Conservation (phyloP, 2,888 invertebrate genomes). For the Acronicta leporina region DNA sequence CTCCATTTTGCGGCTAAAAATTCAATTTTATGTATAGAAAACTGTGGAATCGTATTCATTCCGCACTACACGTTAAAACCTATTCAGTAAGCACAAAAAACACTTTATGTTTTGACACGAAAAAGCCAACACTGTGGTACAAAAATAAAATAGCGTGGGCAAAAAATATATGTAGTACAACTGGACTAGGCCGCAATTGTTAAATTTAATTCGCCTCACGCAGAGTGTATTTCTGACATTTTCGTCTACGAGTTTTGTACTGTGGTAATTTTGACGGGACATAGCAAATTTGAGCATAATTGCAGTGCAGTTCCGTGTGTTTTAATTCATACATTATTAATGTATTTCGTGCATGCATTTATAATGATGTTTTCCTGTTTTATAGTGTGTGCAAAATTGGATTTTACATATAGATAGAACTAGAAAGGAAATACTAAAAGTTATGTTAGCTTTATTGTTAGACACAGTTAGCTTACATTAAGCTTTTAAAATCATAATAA, state of each 20-base stretch:
- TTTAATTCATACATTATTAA: slow-evolving; percentile 41
- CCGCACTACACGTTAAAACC: slow-evolving; percentile 17
- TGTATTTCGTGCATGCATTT: slow-evolving; percentile 25
- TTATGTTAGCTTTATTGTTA: too few relatives aligned
- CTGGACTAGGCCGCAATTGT: slow-evolving; percentile 48
- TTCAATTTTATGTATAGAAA: slow-evolving; percentile 7
- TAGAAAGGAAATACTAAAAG: too few relatives aligned
- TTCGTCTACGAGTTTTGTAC: slow-evolving; percentile 19
- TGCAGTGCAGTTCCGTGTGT: slow-evolving; percentile 39
- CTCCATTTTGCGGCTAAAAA: slow-evolving; percentile 9
- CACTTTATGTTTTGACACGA: slow-evolving; percentile 40
- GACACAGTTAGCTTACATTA: too few relatives aligned
- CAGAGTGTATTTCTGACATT: slow-evolving; percentile 34
- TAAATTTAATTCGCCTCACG: slow-evolving; percentile 48
- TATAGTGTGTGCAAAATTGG: not conserved
- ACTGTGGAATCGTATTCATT: slow-evolving; percentile 26
- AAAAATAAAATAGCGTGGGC: slow-evolving; percentile 40
- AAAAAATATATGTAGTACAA: slow-evolving; percentile 33
- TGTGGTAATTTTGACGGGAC: slow-evolving; percentile 19
- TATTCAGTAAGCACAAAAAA: slow-evolving; percentile 27
- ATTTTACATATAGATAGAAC: not conserved
- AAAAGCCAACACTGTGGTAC: slow-evolving; percentile 42
- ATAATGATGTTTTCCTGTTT: slow-evolving; percentile 25
- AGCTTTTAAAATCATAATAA: too few relatives aligned
- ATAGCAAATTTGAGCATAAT: slow-evolving; percentile 33